phyloP scores from a whole-genome alignment of 2,888 invertebrate genomes.

The Lasius fuliginosus region DNA sequence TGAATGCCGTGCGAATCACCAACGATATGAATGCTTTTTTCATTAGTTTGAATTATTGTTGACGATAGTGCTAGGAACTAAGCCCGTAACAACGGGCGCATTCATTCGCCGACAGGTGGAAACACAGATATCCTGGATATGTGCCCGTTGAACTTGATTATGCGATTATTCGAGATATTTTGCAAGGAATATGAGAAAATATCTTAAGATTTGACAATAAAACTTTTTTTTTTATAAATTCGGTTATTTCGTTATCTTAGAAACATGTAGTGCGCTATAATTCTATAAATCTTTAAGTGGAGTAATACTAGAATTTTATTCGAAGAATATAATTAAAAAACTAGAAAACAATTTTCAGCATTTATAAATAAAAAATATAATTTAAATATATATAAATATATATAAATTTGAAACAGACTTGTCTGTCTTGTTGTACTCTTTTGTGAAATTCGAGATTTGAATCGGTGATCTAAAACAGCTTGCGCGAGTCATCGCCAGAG shows the following conservation, averaged over 20 bases:
- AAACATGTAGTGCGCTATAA: not conserved
- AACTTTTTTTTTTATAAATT: not conserved
- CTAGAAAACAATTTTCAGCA: not conserved
- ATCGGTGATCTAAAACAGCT: not conserved
- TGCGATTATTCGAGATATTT: slow-evolving; percentile 51
- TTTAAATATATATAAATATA: not conserved
- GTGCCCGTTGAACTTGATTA: slow-evolving; percentile 70
- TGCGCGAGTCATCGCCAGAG: not conserved
- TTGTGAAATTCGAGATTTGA: not conserved
- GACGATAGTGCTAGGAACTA: slow-evolving; percentile 50
- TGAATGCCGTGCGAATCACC: not conserved
- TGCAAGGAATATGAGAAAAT: not conserved
- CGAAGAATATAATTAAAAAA: not conserved
- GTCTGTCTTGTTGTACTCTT: not conserved
- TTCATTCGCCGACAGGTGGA: slow-evolving; percentile 68
- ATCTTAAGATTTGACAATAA: not conserved
- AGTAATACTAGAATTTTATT: not conserved
- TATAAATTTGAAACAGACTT: not conserved
- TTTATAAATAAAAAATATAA: not conserved
- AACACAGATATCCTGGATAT: slow-evolving; percentile 71
- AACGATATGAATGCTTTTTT: slow-evolving; percentile 44
- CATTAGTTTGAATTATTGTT: slow-evolving; percentile 49
- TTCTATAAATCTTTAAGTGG: not conserved
- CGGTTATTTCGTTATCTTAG: not conserved
- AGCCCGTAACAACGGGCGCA: slow-evolving; percentile 54